Evolutionary conservation across 2,888 invertebrate species (phyloP).

Genomic region (Fragum fragum): DNA sequence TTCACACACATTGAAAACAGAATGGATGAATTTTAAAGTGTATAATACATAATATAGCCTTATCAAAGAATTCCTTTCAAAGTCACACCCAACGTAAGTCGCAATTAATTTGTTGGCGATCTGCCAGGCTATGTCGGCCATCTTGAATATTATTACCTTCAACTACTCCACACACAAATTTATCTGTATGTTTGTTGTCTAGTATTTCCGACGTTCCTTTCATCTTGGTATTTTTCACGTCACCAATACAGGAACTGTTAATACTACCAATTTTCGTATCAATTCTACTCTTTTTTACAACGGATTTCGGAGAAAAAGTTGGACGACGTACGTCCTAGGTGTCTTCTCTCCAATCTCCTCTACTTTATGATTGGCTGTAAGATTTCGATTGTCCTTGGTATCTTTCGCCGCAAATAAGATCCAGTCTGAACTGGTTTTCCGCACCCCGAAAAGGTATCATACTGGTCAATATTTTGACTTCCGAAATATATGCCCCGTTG

Average conservation of each 20-base stretch:
- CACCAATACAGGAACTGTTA: constrained; percentile 42
- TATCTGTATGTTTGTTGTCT: constrained; percentile 67
- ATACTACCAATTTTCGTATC: constrained; percentile 43
- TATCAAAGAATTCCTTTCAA: too few species aligned
- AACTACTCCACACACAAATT: constrained; percentile 75
- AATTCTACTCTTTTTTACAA: background rate
- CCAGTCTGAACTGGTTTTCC: constrained; percentile 2
- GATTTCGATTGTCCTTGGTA: constrained; percentile 6
- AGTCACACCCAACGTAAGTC: too few species aligned
- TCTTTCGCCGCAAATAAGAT: background rate
- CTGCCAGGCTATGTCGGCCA: constrained; percentile 35
- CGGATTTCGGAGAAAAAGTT: background rate
- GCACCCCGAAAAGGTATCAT: background rate
- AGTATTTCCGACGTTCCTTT: constrained; percentile 69
- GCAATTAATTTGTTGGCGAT: constrained; percentile 12
- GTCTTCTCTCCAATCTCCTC: background rate
- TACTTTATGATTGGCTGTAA: constrained; percentile 11
- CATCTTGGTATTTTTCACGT: constrained; percentile 40
- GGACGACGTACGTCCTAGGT: background rate
- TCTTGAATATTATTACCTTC: constrained; percentile 69
- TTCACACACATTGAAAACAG: too few species aligned
- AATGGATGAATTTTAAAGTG: too few species aligned
- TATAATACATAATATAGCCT: too few species aligned
- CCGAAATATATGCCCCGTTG: too few species aligned
- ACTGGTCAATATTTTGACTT: background rate